Evolutionary conservation across 2,888 invertebrate genomes (phyloP), one percentile per base, ranked within the genome.

Genomic region (Antitype chi): DNA sequence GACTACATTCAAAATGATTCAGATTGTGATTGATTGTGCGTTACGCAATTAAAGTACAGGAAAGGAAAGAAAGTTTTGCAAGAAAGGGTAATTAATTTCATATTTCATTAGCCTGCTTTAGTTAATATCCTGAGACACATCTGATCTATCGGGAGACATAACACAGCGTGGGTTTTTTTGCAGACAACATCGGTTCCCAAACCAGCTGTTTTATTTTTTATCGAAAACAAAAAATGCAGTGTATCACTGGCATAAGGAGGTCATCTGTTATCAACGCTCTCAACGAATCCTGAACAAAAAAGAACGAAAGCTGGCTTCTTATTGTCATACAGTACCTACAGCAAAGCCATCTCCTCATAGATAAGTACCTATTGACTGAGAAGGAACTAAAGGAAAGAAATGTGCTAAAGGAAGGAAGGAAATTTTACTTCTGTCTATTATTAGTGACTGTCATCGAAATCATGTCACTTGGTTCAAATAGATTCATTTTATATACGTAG

Each of bases 141-240:
- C 53, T 32, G 6, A 63, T 25, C 53, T 32, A 9, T 4, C 47
- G 17, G 4, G 15, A 23, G 20, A 32, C n/a, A 49, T 57, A 13
- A 76, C 28, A 49, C 15, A 6, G 5, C 20, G 0, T n/a, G 17
- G 3, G 17, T 2, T 79, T 60, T 69, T 79, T 76, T 60, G 13
- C 13, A 43, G 25, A 17, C 23, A 47, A 32, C 47, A 47, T 32
- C 1, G 32, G 59, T 9, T 32, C 17, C 8, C 9, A 15, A 20
- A 52, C 47, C 76, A 76, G 76, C 80, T 76, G 76, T 71, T 60
- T 9, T 0, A 28, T 53, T 60, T 76, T 79, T 76, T 52, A 59
- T 23, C 13, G 20, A 23, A 13, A 47, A 66, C 7, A 66, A 78
- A 76, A 76, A 76, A 67, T 23, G 32, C 23, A 23, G 17, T 28